Evolutionary conservation across 2,113 vertebrate genomes (phyloP), one percentile per base, ranked within the genome.

Genomic region (Urocynchramus pylzowi): DNA sequence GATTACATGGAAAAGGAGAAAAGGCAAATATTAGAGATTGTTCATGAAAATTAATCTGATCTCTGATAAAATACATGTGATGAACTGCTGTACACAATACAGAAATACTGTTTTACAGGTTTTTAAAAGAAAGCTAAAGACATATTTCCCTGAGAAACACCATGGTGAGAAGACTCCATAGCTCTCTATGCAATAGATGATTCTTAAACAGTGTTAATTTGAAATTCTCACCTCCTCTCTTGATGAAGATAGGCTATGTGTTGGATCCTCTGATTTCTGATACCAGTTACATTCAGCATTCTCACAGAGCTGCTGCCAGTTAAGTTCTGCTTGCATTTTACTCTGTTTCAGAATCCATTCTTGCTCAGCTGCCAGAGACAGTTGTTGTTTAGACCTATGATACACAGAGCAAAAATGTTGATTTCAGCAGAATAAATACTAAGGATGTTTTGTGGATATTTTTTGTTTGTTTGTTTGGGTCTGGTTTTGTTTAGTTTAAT

Each of bases 221-320:
- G 28, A 67, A 56, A 52, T 42, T 64, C 33, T 88, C 44, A 99
- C 99, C 98, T 99, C 98, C 18, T 98, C 96, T 92, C 97, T 97
- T 54, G 98, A 96, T 54, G 95, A 74, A 11, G 92, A 98, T 65
- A 98, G 87, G 26, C 95, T 97, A 83, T 98, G 97, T 69, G 98
- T 97, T 41, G 98, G 93, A 82, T 98, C 97, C 92, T 99, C 98
- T 8, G 98, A 98, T 74, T 91, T 96, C 41, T 97, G 97, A 97
- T 98, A 98, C 26, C 89, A 93, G 27, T 97, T 90, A 30, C 93
- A 95, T 96, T 98, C 98, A 2, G 95, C 39, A 14, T 97, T 86
- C 39, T 99, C 98, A 63, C 95, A 98, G 60, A 97, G 97, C 18
- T 78, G 97, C 95, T 98, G 98, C 98, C 98, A 99, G 94, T 98